phyloP scores from a whole-genome alignment of 2,888 invertebrate genomes.

The Rhogogaster chlorosoma region DNA sequence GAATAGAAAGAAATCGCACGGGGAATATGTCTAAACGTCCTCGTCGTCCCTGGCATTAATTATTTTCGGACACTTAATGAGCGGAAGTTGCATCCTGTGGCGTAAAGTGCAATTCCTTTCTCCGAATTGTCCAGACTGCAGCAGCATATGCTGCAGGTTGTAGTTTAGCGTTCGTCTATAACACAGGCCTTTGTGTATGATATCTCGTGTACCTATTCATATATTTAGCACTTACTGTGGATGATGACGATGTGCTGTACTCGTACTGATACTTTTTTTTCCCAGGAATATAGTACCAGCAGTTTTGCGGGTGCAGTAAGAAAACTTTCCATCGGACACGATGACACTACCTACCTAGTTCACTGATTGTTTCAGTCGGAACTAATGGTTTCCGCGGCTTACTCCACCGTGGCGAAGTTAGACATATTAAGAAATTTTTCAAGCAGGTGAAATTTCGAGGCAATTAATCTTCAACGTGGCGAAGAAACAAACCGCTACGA shows the following conservation, averaged over 20 bases:
- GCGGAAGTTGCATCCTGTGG: slow-evolving; percentile 22
- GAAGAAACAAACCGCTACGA: background rate
- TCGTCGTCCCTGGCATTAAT: background rate
- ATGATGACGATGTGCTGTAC: background rate
- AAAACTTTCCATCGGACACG: slow-evolving; percentile 39
- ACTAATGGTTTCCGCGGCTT: slow-evolving; percentile 24
- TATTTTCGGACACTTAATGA: slow-evolving; percentile 18
- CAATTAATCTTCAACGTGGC: background rate
- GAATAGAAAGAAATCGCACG: background rate
- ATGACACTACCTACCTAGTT: slow-evolving; percentile 18
- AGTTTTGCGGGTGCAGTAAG: background rate
- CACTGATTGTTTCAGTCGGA: slow-evolving; percentile 49
- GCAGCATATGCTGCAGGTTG: background rate
- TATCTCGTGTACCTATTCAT: background rate
- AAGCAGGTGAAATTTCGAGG: slow-evolving; percentile 33
- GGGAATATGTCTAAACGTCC: background rate
- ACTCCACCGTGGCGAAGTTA: slow-evolving; percentile 37
- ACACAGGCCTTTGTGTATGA: background rate
- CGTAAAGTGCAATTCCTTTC: slow-evolving; percentile 30
- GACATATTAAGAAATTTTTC: slow-evolving; percentile 34
- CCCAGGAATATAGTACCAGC: background rate
- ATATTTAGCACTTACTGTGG: background rate
- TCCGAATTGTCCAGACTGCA: slow-evolving; percentile 6
- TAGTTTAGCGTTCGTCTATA: background rate
- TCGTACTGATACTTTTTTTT: too few relatives aligned